Percentiles rank a stretch among this genome's conserved stretches.
These are phyloP conservation scores for Ptilorrhoa leucosticta DNA, from an alignment of 2,113 vertebrate genomes.

Conservation along the genomic window DNA sequence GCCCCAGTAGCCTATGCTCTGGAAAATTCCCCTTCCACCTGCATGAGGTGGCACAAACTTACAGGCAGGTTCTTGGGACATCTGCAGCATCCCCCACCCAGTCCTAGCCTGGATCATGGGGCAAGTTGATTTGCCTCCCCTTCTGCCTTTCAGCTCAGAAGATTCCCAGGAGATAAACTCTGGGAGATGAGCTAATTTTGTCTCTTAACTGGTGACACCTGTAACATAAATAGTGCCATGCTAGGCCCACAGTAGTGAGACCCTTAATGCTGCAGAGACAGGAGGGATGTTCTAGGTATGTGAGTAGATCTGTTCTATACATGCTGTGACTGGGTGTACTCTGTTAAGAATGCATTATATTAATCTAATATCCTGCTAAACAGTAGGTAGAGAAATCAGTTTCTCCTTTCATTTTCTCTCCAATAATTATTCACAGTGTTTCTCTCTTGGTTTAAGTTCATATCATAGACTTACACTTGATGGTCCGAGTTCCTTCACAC, in stretches of 20 bases:
- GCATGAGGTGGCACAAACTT: fast-evolving
- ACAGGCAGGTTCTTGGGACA: not conserved
- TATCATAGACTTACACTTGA: not conserved
- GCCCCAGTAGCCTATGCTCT: not conserved
- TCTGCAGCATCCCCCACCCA: not conserved
- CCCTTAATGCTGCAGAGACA: fast-evolving
- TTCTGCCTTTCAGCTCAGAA: not conserved
- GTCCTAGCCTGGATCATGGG: not conserved
- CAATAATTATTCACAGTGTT: not conserved
- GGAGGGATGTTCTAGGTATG: not conserved
- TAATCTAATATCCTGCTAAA: not conserved
- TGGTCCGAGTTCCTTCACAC: not conserved
- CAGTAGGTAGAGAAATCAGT: not conserved
- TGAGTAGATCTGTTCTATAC: not conserved
- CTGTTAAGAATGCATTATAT: not conserved
- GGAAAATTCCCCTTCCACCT: not conserved
- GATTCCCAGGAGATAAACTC: not conserved
- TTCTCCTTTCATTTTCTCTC: not conserved
- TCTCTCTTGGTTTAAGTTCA: not conserved
- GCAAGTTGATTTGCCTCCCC: fast-evolving
- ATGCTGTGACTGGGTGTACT: not conserved
- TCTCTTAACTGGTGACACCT: not conserved
- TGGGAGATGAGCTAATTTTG: not conserved
- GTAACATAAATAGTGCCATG: not conserved
- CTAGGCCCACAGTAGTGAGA: not conserved